Evolutionary conservation across 2,797 vertebrate species (phyloP).

Genomic region (Hemitrygon akajei): DNA sequence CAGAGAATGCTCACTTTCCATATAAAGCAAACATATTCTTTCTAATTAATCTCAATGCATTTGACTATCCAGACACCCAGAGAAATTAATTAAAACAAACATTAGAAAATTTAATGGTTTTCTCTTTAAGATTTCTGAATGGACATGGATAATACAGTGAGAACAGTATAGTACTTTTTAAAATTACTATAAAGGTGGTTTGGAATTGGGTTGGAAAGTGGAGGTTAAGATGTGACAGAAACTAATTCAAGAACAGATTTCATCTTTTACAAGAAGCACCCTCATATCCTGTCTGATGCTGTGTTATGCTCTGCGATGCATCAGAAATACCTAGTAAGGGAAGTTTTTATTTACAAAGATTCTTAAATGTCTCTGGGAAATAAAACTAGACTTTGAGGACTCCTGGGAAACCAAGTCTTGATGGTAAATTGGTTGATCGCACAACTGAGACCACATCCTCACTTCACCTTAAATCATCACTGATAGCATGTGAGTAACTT

Average conservation of each 20-base stretch:
- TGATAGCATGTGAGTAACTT: not conserved
- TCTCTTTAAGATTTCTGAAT: not conserved
- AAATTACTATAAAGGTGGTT: not conserved
- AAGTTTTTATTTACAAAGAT: not conserved
- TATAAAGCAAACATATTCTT: not conserved
- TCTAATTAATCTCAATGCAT: not conserved
- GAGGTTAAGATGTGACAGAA: not conserved
- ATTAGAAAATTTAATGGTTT: not conserved
- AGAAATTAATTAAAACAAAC: not conserved
- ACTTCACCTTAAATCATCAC: slow-evolving; percentile 16
- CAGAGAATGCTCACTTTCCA: not conserved
- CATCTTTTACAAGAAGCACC: slow-evolving; percentile 7
- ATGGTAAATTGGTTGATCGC: slow-evolving; percentile 19
- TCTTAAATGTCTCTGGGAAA: slow-evolving; percentile 4
- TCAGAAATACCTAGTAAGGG: not conserved
- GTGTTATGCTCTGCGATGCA: not conserved
- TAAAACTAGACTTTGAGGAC: not conserved
- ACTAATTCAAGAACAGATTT: not conserved
- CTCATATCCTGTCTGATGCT: not conserved
- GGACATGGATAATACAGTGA: not conserved
- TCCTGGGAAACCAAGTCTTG: slow-evolving; percentile 11
- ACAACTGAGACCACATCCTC: slow-evolving; percentile 24
- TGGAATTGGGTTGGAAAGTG: not conserved
- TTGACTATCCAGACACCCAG: not conserved
- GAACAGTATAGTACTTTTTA: not conserved